Conservation (phyloP, 2,113 vertebrate species). For the Malurus elegans region DNA sequence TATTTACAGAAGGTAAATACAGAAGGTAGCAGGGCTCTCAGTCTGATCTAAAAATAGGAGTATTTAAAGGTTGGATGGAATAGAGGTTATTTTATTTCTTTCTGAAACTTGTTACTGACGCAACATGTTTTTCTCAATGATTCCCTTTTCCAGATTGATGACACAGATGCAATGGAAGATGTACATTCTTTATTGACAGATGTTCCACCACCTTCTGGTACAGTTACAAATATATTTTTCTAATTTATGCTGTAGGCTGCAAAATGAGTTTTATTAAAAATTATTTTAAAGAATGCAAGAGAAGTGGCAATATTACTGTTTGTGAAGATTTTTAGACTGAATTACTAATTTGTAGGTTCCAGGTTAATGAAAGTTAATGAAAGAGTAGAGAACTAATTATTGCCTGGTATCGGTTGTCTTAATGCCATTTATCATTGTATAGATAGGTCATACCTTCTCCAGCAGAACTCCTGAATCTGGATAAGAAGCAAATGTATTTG, state of each 20-base stretch:
- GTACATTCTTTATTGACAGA: conserved; percentile 94
- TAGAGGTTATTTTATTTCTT: not conserved
- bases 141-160: conserved; percentile 84
- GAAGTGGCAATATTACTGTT: not conserved
- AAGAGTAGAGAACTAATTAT: not conserved
- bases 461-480: not conserved
- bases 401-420: not conserved
- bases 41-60: not conserved
- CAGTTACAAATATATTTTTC: not conserved
- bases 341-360: not conserved
- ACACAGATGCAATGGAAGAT: conserved; percentile 96
- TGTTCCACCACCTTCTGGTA: conserved; percentile 87
- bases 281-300: not conserved
- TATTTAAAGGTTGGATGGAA: not conserved
- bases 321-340: not conserved
- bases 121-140: not conserved
- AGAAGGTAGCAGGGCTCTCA: not conserved
- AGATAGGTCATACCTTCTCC: not conserved
- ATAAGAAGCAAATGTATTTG: not conserved
- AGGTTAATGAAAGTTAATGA: not conserved
- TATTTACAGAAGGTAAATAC: not conserved
- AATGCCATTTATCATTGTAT: not conserved
- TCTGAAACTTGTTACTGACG: not conserved
- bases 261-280: not conserved
- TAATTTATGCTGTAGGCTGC: not conserved